Conservation (phyloP, 2,113 vertebrate genomes). For the Rhinopomastus cyanomelas region DNA sequence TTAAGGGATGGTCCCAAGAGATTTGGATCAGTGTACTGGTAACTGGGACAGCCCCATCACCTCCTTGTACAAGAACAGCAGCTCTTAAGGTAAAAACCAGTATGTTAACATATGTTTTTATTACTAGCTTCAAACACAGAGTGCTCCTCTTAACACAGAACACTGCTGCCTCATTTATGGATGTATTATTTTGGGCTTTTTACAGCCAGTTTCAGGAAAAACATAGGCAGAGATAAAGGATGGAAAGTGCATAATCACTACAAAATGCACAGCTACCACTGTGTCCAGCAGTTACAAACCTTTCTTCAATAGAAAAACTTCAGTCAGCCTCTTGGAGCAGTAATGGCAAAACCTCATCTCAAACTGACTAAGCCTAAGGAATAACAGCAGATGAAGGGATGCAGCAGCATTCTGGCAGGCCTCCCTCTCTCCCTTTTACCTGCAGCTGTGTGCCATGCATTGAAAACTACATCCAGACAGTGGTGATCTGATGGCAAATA, state of each 20-base stretch:
- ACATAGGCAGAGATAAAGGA: neutral
- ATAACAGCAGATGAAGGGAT: neutral
- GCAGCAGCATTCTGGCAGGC: neutral
- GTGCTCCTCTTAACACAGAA: neutral
- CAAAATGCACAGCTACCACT: neutral
- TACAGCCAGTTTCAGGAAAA: neutral
- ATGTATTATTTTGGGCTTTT: neutral
- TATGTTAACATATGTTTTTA: neutral
- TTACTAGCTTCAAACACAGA: neutral
- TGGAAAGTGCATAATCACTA: neutral
- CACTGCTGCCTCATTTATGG: fast-evolving
- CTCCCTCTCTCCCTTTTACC: too few relatives aligned
- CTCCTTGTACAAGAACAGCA: too few relatives aligned
- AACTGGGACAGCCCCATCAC: neutral
- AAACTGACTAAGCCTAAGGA: neutral
- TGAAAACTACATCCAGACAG: too few relatives aligned
- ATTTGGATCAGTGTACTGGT: too few relatives aligned
- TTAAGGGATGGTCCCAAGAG: neutral
- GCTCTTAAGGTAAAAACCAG: too few relatives aligned
- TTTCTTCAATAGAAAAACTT: neutral
- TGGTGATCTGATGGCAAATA: too few relatives aligned
- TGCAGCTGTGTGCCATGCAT: too few relatives aligned
- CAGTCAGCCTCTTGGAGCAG: neutral
- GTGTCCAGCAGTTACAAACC: neutral
- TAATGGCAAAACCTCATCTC: neutral